Percentiles rank a stretch among this genome's conserved stretches.
These are phyloP conservation scores for Nylanderia fulva DNA, from an alignment of 1,140 invertebrate species.

Conservation along the genomic window DNA sequence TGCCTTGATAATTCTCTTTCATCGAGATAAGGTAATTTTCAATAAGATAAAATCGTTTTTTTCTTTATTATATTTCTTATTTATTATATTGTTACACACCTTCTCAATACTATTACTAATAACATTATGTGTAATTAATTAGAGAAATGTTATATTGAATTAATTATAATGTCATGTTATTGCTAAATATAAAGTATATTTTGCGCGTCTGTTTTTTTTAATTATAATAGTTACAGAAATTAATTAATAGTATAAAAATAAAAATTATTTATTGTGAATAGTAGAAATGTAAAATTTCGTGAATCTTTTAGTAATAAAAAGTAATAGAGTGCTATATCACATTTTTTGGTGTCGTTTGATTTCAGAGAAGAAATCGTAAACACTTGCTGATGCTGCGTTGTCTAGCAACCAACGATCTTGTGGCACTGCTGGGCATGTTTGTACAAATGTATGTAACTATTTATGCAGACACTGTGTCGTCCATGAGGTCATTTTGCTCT, in stretches of 20 bases:
- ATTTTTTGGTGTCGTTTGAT: slow-evolving; percentile 60
- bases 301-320: not conserved
- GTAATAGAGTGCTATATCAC: not conserved
- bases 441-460: slow-evolving; percentile 88
- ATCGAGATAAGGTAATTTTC: slow-evolving; percentile 83
- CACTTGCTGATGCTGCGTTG: slow-evolving; percentile 93
- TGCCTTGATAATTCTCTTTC: slow-evolving; percentile 88
- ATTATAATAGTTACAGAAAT: no score
- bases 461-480: slow-evolving; percentile 82
- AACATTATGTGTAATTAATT: not conserved
- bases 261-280: not conserved
- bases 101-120: not conserved
- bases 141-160: not conserved
- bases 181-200: not conserved
- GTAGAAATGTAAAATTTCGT: not conserved
- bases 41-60: not conserved
- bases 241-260: not conserved
- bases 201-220: no score
- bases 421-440: slow-evolving; percentile 91
- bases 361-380: slow-evolving; percentile 90
- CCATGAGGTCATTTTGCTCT: slow-evolving; percentile 87
- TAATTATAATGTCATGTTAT: not conserved
- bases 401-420: slow-evolving; percentile 92
- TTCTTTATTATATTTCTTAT: no score
- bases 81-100: not conserved